Evolutionary conservation across 2,888 invertebrate species (phyloP).

Genomic region (Cryptophagus acutangulus): DNA sequence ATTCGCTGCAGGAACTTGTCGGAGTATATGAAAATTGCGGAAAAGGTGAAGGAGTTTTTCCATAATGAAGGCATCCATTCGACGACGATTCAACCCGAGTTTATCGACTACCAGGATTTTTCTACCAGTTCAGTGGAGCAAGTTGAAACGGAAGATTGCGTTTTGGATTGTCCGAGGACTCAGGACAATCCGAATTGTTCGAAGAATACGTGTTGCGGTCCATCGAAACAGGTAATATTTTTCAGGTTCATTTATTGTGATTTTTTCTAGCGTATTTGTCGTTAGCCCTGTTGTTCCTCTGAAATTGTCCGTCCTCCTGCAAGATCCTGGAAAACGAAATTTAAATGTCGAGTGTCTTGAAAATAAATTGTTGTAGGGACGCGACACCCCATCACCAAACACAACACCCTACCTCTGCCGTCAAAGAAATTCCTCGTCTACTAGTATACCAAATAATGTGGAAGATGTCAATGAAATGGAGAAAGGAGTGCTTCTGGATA

Average conservation of each 20-base stretch:
- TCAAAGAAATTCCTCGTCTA: constrained; percentile 62
- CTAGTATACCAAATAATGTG: constrained; percentile 43
- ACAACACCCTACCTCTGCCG: constrained; percentile 78
- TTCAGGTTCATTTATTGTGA: no score
- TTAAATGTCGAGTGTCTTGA: background rate
- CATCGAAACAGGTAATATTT: constrained; percentile 64
- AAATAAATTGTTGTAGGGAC: constrained; percentile 47
- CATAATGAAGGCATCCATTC: constrained; percentile 98
- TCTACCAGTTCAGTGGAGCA: constrained; percentile 43
- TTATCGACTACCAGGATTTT: constrained; percentile 69
- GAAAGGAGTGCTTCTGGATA: constrained; percentile 48
- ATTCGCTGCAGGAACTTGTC: constrained; percentile 87
- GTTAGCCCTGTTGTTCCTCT: background rate
- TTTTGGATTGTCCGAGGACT: constrained; percentile 82
- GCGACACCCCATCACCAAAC: constrained; percentile 68
- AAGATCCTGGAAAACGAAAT: background rate
- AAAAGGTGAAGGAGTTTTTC: constrained; percentile 94
- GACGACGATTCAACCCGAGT: constrained; percentile 97
- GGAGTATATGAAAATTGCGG: constrained; percentile 96
- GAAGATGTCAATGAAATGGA: constrained; percentile 51
- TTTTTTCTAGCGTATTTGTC: background rate
- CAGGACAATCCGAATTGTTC: constrained; percentile 59
- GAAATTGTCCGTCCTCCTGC: background rate
- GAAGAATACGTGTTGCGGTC: constrained; percentile 84
- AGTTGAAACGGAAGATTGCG: constrained; percentile 63